Evolutionary conservation across 2,888 invertebrate genomes (phyloP), one percentile per base, ranked within the genome.

Genomic region (Steinernema carpocapsae): DNA sequence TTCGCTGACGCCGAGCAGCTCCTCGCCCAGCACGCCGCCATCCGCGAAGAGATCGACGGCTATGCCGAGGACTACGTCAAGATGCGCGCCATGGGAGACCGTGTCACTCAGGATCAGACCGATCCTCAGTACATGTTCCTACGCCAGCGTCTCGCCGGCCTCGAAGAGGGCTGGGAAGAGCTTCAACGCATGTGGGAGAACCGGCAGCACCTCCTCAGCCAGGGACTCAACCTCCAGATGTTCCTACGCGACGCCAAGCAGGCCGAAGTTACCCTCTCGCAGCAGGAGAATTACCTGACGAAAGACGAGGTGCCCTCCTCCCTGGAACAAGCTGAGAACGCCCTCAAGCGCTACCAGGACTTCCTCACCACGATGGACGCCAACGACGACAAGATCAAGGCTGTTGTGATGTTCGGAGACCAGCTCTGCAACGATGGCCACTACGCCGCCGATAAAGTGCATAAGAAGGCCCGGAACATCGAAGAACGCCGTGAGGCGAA

Each of bases 101-200:
- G 93, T 86, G 92, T 97, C 82, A 96, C 96, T 92, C 93, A 76
- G 92, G 95, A 81, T 72, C 94, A 88, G 93, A 95, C 89, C 71
- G 99, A 99, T 90, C 95, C 97, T 56, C 99, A 99, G 89, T 99
- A 99, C 90, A 97, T 99, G 97, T 99, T 99, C 93, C 91, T 99
- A 86, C 92, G 97, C 78, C 97, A 90, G 90, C 92, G 99, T 64
- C 91, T 99, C 82, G 97, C 95, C 91, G 99, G 97, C 0, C 90
- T 99, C 73, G 94, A 97, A 89, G 96, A 97, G 90, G 99, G 99
- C 76, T 99, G 99, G 99, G 94, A 95, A 79, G 99, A 99, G 88
- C 90, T 99, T 77, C 94, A 97, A 88, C 95, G 97, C 90, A 99
- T 99, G 99, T 99, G 99, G 97, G 97, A 95, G 89, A 97, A 97